A percentile compares a stretch with the other conserved stretches of the same genome.
phyloP scores from a whole-genome alignment of 2,888 invertebrate species.

The Schizaphis graminum region DNA sequence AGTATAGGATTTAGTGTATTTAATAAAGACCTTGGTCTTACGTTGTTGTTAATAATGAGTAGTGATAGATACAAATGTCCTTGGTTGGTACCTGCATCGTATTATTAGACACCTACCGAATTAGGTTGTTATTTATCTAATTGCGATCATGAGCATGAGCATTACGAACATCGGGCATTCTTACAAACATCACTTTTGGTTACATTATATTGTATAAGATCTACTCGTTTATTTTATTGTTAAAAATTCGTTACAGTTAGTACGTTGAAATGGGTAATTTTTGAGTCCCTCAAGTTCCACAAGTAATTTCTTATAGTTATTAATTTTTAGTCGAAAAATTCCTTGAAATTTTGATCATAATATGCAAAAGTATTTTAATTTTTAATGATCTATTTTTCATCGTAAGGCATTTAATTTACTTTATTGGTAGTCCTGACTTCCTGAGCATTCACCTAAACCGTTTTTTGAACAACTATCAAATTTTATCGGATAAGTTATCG shows the following conservation, averaged over 20 bases:
- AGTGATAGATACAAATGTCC: too few relatives aligned
- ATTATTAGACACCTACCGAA: background rate
- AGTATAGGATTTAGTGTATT: background rate
- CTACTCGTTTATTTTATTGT: background rate
- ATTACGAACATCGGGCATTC: background rate
- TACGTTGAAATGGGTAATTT: background rate
- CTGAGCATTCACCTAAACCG: background rate
- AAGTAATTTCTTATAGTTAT: background rate
- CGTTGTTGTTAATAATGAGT: too few relatives aligned
- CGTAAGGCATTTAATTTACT: background rate
- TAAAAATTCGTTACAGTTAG: background rate
- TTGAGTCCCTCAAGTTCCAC: background rate
- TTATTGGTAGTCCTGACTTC: background rate
- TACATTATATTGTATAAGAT: background rate
- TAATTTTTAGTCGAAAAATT: background rate
- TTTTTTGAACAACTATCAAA: background rate
- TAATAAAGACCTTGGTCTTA: background rate
- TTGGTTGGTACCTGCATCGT: background rate
- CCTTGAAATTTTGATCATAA: background rate
- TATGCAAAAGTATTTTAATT: background rate
- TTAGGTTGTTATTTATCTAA: background rate
- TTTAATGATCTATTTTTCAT: background rate
- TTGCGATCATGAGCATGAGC: background rate
- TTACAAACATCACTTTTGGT: background rate
- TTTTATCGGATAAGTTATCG: background rate